Base-by-base conservation (phyloP, 2,113 vertebrate species). In the Microtus richardsoni region DNA sequence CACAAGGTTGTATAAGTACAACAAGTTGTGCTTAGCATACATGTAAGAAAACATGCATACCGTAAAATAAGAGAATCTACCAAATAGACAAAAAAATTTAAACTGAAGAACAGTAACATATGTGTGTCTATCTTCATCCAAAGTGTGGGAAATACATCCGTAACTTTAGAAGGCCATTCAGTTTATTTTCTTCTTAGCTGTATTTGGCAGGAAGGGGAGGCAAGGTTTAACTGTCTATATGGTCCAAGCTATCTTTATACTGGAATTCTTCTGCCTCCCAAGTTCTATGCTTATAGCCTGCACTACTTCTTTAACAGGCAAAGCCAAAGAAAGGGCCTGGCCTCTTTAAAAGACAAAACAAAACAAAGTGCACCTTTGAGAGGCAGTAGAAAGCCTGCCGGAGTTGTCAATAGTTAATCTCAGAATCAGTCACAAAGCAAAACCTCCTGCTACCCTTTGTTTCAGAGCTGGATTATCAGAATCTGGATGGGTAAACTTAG, bases 371-470 rank as follows among this genome's bases (percentile, higher is more conserved):
- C 75, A 30, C 10, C 13, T 84, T 17, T 70, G 86, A 79, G 82
- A 95, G 82, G 30, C 66, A 92, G 54, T 19, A 91, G 90, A 89
- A 60, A 94, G 33, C 62, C 68, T 96, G 90, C 41, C 60, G 39
- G 66, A 39, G 64, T 73, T 52, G 97, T 97, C 97, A 98, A 97
- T 97, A 89, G 84, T 86, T 98, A 97, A 97, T 91, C 94, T 93
- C 79, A 89, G 88, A 82, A 93, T 96, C 79, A 91, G 93, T 11
- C 93, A 82, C 87, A 95, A 95, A 96, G 90, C 82, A 96, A 93
- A 95, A 96, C 88, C 88, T 95, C 19, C 86, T 47, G 80, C 75
- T 85, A 96, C 88, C 60, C 88, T 95, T 96, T 95, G 91, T 73
- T 91, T 96, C 85, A 90, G 88, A 94, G 90, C 54, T 70, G 41